phyloP scores from a whole-genome alignment of 1,140 invertebrate species.

The Nasonia longicornis region DNA sequence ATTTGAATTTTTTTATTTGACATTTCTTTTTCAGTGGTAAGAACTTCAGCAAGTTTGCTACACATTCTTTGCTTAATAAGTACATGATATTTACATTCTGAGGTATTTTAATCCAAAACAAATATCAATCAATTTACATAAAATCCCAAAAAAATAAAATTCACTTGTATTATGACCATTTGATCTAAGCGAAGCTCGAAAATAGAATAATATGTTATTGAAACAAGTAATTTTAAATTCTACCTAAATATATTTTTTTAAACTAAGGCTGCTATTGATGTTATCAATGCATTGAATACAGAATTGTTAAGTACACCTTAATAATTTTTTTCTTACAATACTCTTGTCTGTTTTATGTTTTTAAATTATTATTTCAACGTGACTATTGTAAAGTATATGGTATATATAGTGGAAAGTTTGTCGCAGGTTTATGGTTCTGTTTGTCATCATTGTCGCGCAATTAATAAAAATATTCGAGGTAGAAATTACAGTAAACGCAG shows the following conservation, averaged over 20 bases:
- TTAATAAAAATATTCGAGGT: conserved; percentile 38
- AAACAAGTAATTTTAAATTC: conserved; percentile 21
- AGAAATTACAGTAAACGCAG: conserved; percentile 29
- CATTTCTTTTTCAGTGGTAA: neutral
- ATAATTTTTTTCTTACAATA: conserved; percentile 9
- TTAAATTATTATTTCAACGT: conserved; percentile 2
- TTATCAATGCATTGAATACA: conserved; percentile 29
- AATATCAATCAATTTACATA: conserved; percentile 20
- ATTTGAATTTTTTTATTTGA: conserved; percentile 6
- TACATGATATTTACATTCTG: conserved; percentile 37
- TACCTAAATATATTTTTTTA: conserved; percentile 24
- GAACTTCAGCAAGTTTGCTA: neutral
- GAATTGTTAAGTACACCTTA: conserved; percentile 37
- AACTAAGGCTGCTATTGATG: conserved; percentile 9
- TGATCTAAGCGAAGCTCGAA: conserved; percentile 37
- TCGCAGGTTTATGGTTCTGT: neutral
- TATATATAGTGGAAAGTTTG: neutral
- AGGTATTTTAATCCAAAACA: neutral
- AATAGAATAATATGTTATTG: conserved; percentile 7
- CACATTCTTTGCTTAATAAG: conserved; percentile 25
- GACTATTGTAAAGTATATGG: neutral
- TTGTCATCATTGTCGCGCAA: conserved; percentile 23
- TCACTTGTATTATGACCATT: conserved; percentile 43
- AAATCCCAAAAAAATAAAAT: neutral
- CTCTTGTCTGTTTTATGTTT: neutral